Evolutionary conservation across 1,140 invertebrate genomes (phyloP).

Genomic region (Sinonovacula constricta): DNA sequence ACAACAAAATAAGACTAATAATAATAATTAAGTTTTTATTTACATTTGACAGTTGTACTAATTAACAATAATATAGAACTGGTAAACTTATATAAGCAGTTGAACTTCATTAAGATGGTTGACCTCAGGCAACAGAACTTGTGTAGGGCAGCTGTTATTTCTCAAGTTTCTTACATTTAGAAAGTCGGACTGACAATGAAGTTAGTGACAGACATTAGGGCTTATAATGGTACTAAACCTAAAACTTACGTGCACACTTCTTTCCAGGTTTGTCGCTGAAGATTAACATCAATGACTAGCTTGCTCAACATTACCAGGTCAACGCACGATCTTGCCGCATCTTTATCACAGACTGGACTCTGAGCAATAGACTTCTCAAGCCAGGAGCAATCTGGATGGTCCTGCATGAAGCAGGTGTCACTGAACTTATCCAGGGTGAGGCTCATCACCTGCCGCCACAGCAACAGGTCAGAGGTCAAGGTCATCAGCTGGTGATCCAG

Average conservation of each 20-base stretch:
- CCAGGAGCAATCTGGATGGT: background rate
- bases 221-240: background rate
- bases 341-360: slow-evolving; percentile 9
- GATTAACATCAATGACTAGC: background rate
- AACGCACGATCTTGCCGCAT: background rate
- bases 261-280: background rate
- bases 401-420: background rate
- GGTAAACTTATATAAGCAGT: no score
- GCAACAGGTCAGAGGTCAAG: background rate
- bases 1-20: no score
- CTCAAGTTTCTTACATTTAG: no score
- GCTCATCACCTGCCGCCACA: background rate
- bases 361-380: background rate
- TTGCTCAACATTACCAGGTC: slow-evolving; percentile 13
- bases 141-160: no score
- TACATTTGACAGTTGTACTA: no score
- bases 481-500: background rate
- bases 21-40: no score
- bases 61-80: no score
- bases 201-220: no score
- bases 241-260: background rate
- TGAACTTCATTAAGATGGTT: no score
- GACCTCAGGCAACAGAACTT: no score
- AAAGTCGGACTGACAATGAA: no score
- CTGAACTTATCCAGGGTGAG: slow-evolving; percentile 1